Conservation (phyloP, 2,113 vertebrate genomes). For the Myanophis thanlyinensis region DNA sequence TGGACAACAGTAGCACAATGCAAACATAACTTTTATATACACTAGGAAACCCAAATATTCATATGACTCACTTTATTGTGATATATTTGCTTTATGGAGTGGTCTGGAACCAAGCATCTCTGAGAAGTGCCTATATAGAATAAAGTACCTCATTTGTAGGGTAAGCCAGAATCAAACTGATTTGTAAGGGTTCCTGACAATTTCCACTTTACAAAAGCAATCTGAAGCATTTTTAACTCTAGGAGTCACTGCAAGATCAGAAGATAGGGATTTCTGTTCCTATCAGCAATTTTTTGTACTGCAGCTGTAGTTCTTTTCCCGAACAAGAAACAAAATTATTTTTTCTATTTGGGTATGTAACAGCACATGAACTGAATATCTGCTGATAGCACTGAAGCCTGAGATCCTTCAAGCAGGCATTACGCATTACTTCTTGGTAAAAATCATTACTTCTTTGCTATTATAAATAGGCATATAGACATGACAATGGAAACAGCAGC, state of each 20-base stretch:
- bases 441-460: neutral
- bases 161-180: neutral
- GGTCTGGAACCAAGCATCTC: neutral
- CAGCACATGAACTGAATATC: neutral
- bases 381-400: neutral
- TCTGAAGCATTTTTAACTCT: constrained; percentile 22
- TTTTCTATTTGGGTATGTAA: neutral
- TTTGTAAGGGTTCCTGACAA: neutral
- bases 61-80: neutral
- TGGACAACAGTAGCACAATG: neutral
- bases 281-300: neutral
- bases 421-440: neutral
- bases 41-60: neutral
- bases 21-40: neutral
- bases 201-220: neutral
- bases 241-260: constrained; percentile 66
- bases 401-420: neutral
- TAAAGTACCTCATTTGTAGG: neutral
- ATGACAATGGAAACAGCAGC: neutral
- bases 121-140: neutral
- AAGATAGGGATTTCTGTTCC: neutral
- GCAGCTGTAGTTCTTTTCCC: neutral
- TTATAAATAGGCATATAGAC: neutral
- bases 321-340: neutral
- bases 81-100: neutral